Base-by-base conservation (phyloP, 2,888 invertebrate genomes). In the Scaptomyza parva region DNA sequence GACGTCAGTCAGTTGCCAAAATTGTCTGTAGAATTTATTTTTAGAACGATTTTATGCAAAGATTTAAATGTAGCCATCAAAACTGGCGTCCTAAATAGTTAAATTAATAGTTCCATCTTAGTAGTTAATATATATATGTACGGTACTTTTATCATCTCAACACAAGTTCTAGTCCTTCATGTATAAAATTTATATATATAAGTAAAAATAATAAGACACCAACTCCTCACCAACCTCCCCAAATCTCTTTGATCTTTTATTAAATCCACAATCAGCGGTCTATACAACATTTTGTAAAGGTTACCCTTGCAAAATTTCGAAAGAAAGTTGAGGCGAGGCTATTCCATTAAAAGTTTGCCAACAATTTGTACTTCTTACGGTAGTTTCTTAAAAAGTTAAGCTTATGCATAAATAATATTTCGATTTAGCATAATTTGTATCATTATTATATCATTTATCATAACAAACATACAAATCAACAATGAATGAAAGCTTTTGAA, bases 81-180 rank as follows among this genome's bases (percentile, higher is more conserved):
- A 44, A 26, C n/a, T 35, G 24, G 11, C 18, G 14, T 51, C 50
- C 55, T 30, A 53, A 9, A 3, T 45, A 61, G 9, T 62, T 54
- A 33, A 26, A 28, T 50, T 6, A 28, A 17, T 55, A 26, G 45
- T 47, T 1, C 33, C 30, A 30, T 39, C 18, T 18, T 14, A 8
- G 33, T 62, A 57, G 48, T 48, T 40, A 47, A 60, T 37, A 24
- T 24, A 24, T 30, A 26, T 48, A 48, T 50, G 17, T 50, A 66
- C 28, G 62, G 28, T 55, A 47, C 63, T 58, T 43, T 37, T 45
- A 47, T 52, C 54, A 78, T 82, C 82, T 82, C 79, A 79, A 62
- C 82, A 77, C 79, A 64, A 37, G 22, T 63, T 82, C 82, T 82
- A 82, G 82, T 82, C 82, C 72, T 70, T 17, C 24, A 43, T 17